A percentile compares a stretch with the other conserved stretches of the same genome.
These are phyloP conservation scores for Platycercus adscitus DNA, from an alignment of 2,113 vertebrate species.

Conservation along the genomic window DNA sequence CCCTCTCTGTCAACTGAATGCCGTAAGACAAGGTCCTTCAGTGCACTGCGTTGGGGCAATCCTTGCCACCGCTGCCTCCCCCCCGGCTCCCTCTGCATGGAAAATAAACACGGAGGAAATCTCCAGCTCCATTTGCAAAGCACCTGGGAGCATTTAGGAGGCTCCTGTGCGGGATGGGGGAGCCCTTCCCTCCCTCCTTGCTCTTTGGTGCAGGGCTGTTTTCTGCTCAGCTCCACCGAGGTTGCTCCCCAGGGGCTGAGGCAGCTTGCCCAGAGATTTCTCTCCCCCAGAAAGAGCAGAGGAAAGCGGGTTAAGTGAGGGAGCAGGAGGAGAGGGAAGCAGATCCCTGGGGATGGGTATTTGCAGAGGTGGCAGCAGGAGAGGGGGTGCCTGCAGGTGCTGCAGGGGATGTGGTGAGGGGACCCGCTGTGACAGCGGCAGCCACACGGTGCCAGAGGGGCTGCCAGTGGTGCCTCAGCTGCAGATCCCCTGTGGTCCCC, in stretches of 20 bases:
- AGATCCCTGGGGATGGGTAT: not conserved
- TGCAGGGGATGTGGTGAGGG: not conserved
- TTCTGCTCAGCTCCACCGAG: not conserved
- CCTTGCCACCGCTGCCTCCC: not conserved
- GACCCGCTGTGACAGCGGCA: not conserved
- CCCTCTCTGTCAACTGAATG: not conserved
- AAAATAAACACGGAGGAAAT: not conserved
- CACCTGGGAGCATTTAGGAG: not conserved
- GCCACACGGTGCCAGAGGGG: rapidly evolving
- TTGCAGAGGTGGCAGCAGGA: not conserved
- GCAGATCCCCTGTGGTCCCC: rapidly evolving
- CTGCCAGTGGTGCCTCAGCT: not conserved
- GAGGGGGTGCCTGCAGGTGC: not conserved
- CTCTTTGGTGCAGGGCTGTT: not conserved
- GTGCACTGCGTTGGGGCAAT: not conserved
- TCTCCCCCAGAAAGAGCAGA: not conserved
- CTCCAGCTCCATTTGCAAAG: not conserved
- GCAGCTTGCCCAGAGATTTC: not conserved
- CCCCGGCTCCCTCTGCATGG: not conserved
- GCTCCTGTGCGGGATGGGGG: not conserved
- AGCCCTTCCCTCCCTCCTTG: not conserved
- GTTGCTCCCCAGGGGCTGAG: not conserved
- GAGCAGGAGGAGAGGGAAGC: not conserved
- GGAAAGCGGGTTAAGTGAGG: too few species aligned
- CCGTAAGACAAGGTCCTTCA: not conserved